Conservation (phyloP, 2,888 invertebrate species). For the Formica aserva region DNA sequence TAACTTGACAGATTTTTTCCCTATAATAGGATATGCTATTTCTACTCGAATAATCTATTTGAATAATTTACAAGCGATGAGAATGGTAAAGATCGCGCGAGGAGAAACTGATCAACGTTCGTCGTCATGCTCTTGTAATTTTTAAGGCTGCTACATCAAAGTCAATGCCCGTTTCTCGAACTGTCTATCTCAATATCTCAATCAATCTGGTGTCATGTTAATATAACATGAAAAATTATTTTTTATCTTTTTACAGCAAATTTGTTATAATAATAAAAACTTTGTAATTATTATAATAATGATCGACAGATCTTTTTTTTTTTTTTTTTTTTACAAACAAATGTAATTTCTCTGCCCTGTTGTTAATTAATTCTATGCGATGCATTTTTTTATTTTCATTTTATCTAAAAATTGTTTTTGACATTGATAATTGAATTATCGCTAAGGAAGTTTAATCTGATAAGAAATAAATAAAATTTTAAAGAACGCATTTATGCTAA, state of each 20-base stretch:
- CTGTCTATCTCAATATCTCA: conserved; percentile 38
- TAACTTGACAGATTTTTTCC: background rate
- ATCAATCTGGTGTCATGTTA: conserved; percentile 41
- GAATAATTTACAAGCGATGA: background rate
- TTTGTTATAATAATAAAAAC: background rate
- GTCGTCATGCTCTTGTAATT: conserved; percentile 80
- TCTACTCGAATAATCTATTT: background rate
- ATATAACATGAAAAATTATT: conserved; percentile 25
- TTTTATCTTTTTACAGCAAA: background rate
- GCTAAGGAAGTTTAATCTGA: background rate
- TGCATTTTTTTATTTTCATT: conserved; percentile 1
- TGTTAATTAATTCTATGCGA: background rate
- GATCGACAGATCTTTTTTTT: conserved; percentile 1
- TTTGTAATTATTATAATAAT: background rate
- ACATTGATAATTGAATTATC: conserved; percentile 6
- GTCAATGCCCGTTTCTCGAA: conserved; percentile 80
- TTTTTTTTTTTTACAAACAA: conserved; percentile 1
- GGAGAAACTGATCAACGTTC: conserved; percentile 10
- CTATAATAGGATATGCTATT: background rate
- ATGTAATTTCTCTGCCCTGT: background rate
- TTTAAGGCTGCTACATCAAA: conserved; percentile 82
- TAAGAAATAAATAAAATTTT: background rate
- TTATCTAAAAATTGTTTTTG: conserved; percentile 3
- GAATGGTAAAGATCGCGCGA: background rate
- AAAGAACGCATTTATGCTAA: background rate